Evolutionary conservation across 2,113 vertebrate species (phyloP).

Genomic region (Gymnobelideus leadbeateri): DNA sequence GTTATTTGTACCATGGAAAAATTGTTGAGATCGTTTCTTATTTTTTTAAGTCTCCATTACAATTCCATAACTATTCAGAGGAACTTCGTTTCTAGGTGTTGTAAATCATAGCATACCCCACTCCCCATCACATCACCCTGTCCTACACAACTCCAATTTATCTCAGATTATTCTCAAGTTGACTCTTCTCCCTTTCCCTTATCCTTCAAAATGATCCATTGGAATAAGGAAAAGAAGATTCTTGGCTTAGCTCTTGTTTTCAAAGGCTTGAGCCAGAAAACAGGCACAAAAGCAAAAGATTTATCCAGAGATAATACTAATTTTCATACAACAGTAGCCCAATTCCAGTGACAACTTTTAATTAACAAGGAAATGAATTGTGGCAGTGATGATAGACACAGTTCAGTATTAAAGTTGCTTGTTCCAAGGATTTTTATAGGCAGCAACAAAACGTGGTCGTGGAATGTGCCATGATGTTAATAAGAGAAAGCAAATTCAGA

Average conservation of each 20-base stretch:
- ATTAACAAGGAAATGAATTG: not conserved
- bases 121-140: not conserved
- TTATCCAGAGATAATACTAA: not conserved
- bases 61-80: not conserved
- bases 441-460: not conserved
- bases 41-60: not conserved
- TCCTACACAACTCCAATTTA: not conserved
- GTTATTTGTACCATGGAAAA: not conserved
- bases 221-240: not conserved
- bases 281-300: not conserved
- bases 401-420: not conserved
- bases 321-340: not conserved
- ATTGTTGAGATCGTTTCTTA: not conserved
- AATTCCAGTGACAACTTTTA: not conserved
- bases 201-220: not conserved
- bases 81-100: not conserved
- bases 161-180: not conserved
- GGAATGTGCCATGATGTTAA: not conserved
- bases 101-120: not conserved
- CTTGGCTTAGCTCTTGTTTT: not conserved
- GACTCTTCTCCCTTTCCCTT: not conserved
- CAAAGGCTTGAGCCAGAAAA: not conserved
- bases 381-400: not conserved
- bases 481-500: not conserved
- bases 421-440: slow-evolving; percentile 2